These are phyloP conservation scores for Elaphurus davidianus DNA, from an alignment of 2,113 vertebrate genomes.

Conservation along the genomic window DNA sequence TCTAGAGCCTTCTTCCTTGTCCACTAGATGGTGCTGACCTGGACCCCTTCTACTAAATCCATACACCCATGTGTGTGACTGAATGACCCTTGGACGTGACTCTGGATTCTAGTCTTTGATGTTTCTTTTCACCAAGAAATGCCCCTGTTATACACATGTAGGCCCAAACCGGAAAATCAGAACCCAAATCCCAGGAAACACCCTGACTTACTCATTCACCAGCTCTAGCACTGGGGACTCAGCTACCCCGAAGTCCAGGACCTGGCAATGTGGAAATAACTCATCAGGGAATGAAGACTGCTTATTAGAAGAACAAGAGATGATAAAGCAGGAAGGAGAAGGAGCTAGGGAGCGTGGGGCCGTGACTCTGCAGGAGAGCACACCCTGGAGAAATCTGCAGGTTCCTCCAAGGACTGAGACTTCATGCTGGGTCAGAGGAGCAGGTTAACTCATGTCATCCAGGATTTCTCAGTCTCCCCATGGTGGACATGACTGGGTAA, in stretches of 20 bases:
- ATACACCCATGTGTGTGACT: neutral
- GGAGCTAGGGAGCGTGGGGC: neutral
- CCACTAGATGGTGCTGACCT: neutral
- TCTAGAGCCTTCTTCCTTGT: neutral
- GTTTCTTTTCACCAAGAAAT: neutral
- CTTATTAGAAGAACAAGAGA: neutral
- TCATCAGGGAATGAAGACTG: neutral
- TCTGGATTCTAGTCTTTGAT: neutral
- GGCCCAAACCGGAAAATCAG: neutral
- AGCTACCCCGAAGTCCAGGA: neutral
- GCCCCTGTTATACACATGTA: neutral
- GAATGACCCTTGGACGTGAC: neutral
- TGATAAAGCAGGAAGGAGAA: rapidly evolving
- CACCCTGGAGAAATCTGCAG: neutral
- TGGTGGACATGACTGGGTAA: neutral
- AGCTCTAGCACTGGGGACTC: neutral
- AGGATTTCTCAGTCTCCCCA: neutral
- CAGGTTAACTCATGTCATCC: rapidly evolving
- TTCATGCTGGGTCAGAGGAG: neutral
- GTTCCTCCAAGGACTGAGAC: neutral
- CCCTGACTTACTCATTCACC: neutral
- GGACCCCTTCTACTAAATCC: neutral
- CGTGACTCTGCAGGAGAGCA: neutral
- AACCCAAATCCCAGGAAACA: neutral
- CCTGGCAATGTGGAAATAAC: neutral